Percentiles rank a stretch among this genome's conserved stretches.
These are phyloP conservation scores for Apostichopus leukothele DNA, from an alignment of 53 echinoderm and acorn worm species.

Conservation along the genomic window DNA sequence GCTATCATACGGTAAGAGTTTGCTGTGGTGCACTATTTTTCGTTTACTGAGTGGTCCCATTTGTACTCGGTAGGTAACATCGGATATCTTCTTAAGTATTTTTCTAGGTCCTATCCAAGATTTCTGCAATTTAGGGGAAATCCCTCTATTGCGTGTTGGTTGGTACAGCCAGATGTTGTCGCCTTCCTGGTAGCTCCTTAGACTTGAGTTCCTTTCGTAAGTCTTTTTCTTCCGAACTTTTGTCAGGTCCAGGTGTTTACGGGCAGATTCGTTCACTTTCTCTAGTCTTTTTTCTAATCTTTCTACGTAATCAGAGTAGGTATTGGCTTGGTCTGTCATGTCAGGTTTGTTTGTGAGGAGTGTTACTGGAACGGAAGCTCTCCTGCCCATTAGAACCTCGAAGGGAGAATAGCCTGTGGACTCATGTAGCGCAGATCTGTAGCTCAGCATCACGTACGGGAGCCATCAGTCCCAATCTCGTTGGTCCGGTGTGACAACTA, in stretches of 20 bases:
- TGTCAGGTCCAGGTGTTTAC: conserved; percentile 1
- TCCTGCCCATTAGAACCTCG: background rate
- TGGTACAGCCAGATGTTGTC: conserved; percentile 41
- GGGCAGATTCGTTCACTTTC: background rate
- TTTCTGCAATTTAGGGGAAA: background rate
- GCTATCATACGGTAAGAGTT: conserved; percentile 11
- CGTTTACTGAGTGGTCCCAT: background rate
- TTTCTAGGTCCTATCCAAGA: conserved; percentile 43
- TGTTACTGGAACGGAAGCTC: background rate
- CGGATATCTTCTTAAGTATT: conserved; percentile 16
- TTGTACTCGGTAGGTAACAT: conserved; percentile 39
- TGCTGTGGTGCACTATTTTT: conserved; percentile 18
- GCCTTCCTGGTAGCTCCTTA: background rate
- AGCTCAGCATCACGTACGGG: conserved; percentile 13
- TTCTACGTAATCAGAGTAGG: too few species aligned
- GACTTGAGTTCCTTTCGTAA: background rate
- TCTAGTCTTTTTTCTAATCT: too few species aligned
- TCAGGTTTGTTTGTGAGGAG: background rate
- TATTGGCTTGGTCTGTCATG: too few species aligned
- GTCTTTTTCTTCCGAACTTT: background rate
- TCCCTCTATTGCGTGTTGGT: background rate
- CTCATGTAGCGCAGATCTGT: conserved; percentile 12
- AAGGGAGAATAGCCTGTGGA: background rate
- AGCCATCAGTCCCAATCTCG: background rate
- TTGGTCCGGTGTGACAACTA: background rate